Conservation (phyloP, 2,797 vertebrate genomes). For the Thunnus albacares region DNA sequence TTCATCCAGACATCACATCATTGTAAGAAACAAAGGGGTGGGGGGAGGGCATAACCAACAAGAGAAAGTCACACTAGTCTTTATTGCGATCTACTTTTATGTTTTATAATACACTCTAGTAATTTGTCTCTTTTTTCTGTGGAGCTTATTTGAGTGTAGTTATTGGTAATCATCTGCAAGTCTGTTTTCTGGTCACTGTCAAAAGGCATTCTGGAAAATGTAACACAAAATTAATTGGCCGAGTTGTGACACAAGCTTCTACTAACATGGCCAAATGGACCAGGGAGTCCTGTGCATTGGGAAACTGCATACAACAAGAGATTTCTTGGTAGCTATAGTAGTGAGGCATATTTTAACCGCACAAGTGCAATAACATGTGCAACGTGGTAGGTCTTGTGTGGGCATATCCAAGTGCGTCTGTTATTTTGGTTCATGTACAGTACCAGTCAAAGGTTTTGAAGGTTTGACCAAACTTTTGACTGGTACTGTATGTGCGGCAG, state of each 20-base stretch:
- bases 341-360: neutral
- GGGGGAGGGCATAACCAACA: neutral
- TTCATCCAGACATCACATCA: neutral
- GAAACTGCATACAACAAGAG: neutral
- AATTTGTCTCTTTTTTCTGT: neutral
- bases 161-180: neutral
- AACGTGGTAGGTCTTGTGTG: no score
- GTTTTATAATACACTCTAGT: neutral
- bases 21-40: neutral
- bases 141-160: neutral
- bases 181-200: constrained; percentile 26
- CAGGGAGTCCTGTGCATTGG: neutral
- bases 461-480: neutral
- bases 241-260: constrained; percentile 6
- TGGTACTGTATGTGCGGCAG: neutral
- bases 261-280: neutral
- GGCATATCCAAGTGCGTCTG: no score
- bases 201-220: constrained; percentile 29
- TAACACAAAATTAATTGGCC: neutral
- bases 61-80: neutral
- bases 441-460: no score
- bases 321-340: neutral
- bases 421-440: no score
- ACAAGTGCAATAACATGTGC: no score
- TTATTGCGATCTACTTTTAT: neutral